Evolutionary conservation across 1,140 invertebrate species (phyloP).

Genomic region (Sycophaga agraensis): DNA sequence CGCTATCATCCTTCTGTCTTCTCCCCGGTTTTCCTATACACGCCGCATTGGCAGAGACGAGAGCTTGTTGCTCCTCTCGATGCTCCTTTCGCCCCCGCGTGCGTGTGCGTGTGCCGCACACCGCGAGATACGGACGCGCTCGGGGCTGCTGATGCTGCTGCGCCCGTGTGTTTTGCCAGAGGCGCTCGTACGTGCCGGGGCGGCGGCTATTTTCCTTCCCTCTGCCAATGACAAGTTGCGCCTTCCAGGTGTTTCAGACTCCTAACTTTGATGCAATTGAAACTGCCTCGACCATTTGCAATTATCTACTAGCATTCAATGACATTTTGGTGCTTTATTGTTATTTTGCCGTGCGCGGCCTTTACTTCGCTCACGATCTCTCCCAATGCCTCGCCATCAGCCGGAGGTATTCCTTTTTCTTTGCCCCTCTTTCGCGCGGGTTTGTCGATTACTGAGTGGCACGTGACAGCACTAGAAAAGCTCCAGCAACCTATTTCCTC

Average conservation of each 20-base stretch:
- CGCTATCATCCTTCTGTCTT: not conserved
- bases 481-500: slow-evolving; percentile 12
- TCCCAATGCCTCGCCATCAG: slow-evolving; percentile 2
- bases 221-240: no score
- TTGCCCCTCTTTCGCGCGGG: slow-evolving; percentile 4
- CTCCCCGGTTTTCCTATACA: slow-evolving; percentile 3
- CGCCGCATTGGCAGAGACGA: not conserved
- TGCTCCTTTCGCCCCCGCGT: not conserved
- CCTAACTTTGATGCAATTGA: no score
- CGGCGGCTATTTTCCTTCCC: not conserved
- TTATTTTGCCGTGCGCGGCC: not conserved
- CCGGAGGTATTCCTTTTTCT: not conserved
- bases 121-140: no score
- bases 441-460: not conserved
- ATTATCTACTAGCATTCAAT: no score
- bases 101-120: not conserved
- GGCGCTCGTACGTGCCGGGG: not conserved
- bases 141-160: not conserved
- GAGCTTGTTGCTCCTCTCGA: not conserved
- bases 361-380: slow-evolving; percentile 2
- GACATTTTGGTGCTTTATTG: not conserved
- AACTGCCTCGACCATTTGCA: no score
- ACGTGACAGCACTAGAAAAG: slow-evolving; percentile 24
- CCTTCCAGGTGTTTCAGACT: not conserved
- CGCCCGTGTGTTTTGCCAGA: not conserved